Percentiles rank a stretch among this genome's conserved stretches.
Evolutionary conservation across 2,888 invertebrate genomes (phyloP).

Genomic region (Phengaris arion): DNA sequence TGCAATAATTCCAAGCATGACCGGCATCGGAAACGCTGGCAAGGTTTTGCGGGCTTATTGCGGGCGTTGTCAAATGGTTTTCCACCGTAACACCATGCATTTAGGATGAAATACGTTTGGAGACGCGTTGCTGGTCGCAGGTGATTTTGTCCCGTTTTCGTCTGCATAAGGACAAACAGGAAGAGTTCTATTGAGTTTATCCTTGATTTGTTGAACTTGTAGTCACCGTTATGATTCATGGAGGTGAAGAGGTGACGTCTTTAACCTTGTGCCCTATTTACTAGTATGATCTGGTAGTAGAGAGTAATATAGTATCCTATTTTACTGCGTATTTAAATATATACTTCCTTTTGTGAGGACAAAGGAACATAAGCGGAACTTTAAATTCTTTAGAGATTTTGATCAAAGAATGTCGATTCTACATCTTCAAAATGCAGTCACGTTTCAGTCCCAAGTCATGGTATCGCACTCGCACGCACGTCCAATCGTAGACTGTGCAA

Average conservation of each 20-base stretch:
- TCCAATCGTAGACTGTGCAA: too few relatives aligned
- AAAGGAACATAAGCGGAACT: too few relatives aligned
- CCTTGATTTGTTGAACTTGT: constrained; percentile 46
- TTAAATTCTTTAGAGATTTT: too few relatives aligned
- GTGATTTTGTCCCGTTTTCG: constrained; percentile 49
- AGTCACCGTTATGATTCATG: constrained; percentile 38
- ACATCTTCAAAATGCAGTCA: too few relatives aligned
- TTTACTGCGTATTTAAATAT: too few relatives aligned
- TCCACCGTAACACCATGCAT: constrained; percentile 41
- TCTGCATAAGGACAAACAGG: constrained; percentile 67
- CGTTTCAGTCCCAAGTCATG: too few relatives aligned
- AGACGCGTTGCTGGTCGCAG: constrained; percentile 37
- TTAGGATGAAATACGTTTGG: constrained; percentile 45
- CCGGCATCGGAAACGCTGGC: constrained; percentile 53
- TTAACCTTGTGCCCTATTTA: neutral
- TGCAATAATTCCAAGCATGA: constrained; percentile 64
- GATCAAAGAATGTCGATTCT: too few relatives aligned
- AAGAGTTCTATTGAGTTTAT: constrained; percentile 58
- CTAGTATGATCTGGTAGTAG: neutral
- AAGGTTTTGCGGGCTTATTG: constrained; percentile 44
- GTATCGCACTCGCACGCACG: too few relatives aligned
- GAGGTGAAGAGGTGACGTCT: constrained; percentile 33
- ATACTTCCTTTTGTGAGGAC: too few relatives aligned
- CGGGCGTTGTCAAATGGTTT: constrained; percentile 31
- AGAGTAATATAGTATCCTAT: too few relatives aligned